A percentile compares a stretch with the other conserved stretches of the same genome.
These are phyloP conservation scores for Dendronephthya gigantea DNA, from an alignment of 64 coral and sea anemone species.

Conservation along the genomic window DNA sequence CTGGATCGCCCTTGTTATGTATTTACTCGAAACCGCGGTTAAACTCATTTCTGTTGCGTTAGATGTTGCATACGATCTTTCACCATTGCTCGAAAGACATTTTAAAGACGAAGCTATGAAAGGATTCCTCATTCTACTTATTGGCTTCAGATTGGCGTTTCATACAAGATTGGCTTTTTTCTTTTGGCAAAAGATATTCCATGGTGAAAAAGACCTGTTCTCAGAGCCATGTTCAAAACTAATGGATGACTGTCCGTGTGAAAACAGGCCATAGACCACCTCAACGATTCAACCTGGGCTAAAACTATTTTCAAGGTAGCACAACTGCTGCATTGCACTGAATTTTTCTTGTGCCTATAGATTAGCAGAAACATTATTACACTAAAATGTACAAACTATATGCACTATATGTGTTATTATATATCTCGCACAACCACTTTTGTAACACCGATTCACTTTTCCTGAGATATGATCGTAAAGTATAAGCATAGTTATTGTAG, in stretches of 20 bases:
- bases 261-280: too few species aligned
- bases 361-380: too few species aligned
- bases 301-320: too few species aligned
- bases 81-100: background rate
- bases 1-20: background rate
- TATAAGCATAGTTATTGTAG: too few species aligned
- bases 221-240: background rate
- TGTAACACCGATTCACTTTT: too few species aligned
- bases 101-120: background rate
- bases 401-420: too few species aligned
- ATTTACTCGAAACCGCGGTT: background rate
- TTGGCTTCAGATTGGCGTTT: background rate
- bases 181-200: background rate
- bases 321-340: too few species aligned
- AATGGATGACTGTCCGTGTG: background rate
- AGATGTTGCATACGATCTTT: background rate
- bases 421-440: too few species aligned
- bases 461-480: too few species aligned
- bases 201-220: background rate
- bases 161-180: background rate
- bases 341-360: too few species aligned
- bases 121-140: background rate
- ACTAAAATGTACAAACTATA: too few species aligned
- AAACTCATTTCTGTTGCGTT: background rate
- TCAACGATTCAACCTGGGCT: too few species aligned